These are phyloP conservation scores for Vanacampus margaritifer DNA, from an alignment of 2,113 vertebrate genomes.

Conservation along the genomic window DNA sequence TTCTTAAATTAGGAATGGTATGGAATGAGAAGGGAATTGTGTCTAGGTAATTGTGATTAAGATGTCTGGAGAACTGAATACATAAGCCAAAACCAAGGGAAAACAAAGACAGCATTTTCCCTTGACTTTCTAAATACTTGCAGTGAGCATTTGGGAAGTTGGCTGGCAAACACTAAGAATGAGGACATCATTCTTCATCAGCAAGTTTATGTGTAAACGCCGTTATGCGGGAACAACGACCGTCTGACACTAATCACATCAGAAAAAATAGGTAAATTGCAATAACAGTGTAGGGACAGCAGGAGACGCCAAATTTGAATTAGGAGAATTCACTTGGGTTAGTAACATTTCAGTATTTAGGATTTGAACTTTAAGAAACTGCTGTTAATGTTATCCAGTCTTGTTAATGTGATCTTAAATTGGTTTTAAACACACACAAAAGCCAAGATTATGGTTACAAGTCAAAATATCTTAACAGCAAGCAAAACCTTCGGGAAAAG, in stretches of 20 bases:
- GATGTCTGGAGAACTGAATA: background rate
- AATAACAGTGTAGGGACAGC: constrained; percentile 1
- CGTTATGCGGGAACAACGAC: background rate
- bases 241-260: too few species aligned
- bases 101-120: background rate
- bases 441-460: background rate
- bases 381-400: too few species aligned
- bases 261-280: background rate
- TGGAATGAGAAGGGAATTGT: background rate
- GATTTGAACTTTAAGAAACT: too few species aligned
- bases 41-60: background rate
- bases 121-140: background rate
- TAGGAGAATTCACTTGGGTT: too few species aligned
- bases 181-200: background rate
- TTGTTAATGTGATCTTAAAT: too few species aligned
- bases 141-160: background rate
- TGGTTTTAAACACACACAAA: too few species aligned
- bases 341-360: background rate
- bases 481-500: background rate
- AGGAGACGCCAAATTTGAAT: constrained; percentile 19
- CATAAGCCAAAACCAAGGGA: background rate
- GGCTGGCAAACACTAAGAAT: background rate
- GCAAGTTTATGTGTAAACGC: background rate
- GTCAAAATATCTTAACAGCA: background rate
- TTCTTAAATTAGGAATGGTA: background rate